Conservation (phyloP, 2,797 vertebrate species). For the Siniperca undulata region DNA sequence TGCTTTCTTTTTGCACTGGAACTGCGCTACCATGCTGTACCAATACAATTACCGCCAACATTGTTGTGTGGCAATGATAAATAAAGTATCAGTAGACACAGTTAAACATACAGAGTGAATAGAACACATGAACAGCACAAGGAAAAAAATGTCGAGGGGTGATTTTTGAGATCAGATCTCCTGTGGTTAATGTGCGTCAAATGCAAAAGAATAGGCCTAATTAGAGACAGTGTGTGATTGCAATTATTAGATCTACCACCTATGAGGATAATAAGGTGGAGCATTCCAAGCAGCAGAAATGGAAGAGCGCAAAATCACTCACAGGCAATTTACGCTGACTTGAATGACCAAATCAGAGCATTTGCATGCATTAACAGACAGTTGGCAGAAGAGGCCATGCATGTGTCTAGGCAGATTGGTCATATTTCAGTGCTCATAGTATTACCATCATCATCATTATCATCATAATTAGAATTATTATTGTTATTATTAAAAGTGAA, state of each 20-base stretch:
- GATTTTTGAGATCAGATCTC: constrained; percentile 42
- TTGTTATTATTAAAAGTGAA: constrained; percentile 79
- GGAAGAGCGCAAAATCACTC: constrained; percentile 57
- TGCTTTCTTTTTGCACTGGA: no score
- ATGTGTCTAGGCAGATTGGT: constrained; percentile 52
- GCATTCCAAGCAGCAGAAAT: constrained; percentile 45
- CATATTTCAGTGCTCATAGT: constrained; percentile 52
- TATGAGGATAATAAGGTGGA: constrained; percentile 32
- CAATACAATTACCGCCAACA: no score
- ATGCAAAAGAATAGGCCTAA: constrained; percentile 31
- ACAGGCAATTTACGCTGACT: constrained; percentile 56
- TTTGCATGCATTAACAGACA: constrained; percentile 71
- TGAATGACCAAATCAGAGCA: constrained; percentile 62
- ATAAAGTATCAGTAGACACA: neutral
- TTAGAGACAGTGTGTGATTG: constrained; percentile 27
- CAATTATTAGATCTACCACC: constrained; percentile 38
- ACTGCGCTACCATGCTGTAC: no score
- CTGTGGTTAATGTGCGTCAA: constrained; percentile 36
- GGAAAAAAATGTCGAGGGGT: neutral
- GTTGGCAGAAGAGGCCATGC: constrained; percentile 54
- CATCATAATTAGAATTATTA: constrained; percentile 51
- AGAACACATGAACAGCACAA: constrained; percentile 31
- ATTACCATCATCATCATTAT: constrained; percentile 50
- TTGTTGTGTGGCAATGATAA: no score
- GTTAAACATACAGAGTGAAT: constrained; percentile 14